Conservation (phyloP, 1,140 invertebrate species). For the Plutomurus gul region DNA sequence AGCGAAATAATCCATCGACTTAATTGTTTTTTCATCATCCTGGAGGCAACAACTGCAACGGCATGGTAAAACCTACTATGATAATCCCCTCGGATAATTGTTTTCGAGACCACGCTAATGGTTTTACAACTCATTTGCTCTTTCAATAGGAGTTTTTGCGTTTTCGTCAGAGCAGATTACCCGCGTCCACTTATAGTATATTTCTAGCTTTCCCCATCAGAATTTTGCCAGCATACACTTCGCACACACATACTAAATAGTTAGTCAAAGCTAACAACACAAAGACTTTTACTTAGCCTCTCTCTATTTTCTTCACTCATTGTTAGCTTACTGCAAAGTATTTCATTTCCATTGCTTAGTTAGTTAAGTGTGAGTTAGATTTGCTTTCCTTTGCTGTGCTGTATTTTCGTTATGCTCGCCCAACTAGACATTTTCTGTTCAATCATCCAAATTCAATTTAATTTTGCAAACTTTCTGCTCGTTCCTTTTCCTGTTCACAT, state of each 20-base stretch:
- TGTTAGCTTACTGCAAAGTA: no score
- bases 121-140: constrained; percentile 10
- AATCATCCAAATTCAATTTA: constrained; percentile 37
- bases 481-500: constrained; percentile 21
- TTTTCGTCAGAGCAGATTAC: not conserved
- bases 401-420: not conserved
- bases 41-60: no score
- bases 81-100: no score
- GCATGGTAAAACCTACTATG: no score
- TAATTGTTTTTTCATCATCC: no score
- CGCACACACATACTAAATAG: no score
- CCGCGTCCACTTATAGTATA: not conserved
- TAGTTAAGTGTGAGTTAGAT: not conserved
- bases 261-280: no score
- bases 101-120: no score
- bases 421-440: constrained; percentile 13
- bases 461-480: not conserved
- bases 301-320: no score
- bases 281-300: no score
- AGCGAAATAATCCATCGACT: no score
- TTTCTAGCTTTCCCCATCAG: not conserved
- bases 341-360: not conserved
- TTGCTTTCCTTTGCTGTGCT: not conserved
- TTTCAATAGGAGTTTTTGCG: not conserved
- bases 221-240: no score